Evolutionary conservation across 2,888 invertebrate genomes (phyloP).

Genomic region (Zygaena filipendulae): DNA sequence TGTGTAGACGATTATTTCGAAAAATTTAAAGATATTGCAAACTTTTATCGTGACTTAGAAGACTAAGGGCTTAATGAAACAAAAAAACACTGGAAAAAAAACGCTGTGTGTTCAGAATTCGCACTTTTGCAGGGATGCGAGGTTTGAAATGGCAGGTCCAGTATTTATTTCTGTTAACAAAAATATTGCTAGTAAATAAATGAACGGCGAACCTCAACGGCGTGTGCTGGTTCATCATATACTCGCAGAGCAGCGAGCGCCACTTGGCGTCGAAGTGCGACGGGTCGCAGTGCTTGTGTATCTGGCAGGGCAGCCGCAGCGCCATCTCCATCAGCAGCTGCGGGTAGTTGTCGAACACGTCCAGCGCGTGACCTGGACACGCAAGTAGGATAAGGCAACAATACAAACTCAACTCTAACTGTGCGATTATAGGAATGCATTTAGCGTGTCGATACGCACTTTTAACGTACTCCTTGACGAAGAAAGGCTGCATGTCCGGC

Average conservation of each 20-base stretch:
- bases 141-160: too few species aligned
- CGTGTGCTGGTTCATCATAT: slow-evolving; percentile 95
- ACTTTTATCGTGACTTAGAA: too few species aligned
- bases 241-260: slow-evolving; percentile 89
- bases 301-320: slow-evolving; percentile 92
- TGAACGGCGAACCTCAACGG: slow-evolving; percentile 72
- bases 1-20: too few species aligned
- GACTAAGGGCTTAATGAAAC: too few species aligned
- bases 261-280: slow-evolving; percentile 73
- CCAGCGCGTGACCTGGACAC: slow-evolving; percentile 82
- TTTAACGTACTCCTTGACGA: slow-evolving; percentile 91
- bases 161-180: too few species aligned
- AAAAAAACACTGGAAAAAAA: too few species aligned
- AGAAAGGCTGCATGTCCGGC: slow-evolving; percentile 97
- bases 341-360: slow-evolving; percentile 94
- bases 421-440: too few species aligned
- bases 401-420: too few species aligned
- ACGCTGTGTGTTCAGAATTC: too few species aligned
- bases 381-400: slow-evolving; percentile 2
- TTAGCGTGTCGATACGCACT: too few species aligned
- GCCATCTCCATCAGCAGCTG: slow-evolving; percentile 96
- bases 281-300: slow-evolving; percentile 80
- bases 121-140: too few species aligned
- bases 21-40: too few species aligned
- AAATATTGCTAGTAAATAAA: background rate